These are phyloP conservation scores for Itoplectis maculator DNA, from an alignment of 2,888 invertebrate species.

Conservation along the genomic window DNA sequence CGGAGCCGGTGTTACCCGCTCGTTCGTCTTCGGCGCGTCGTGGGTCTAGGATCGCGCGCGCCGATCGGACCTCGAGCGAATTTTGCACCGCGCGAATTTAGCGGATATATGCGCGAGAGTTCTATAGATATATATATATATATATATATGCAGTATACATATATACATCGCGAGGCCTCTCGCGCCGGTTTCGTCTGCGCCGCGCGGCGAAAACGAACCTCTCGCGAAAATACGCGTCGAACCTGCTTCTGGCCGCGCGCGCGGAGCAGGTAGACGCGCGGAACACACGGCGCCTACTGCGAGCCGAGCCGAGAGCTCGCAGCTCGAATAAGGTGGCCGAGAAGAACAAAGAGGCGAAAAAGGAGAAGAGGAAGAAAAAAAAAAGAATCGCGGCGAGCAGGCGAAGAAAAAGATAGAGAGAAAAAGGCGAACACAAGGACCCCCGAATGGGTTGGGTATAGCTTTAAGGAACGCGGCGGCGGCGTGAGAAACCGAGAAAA, in stretches of 20 bases:
- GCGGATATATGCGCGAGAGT: conserved; percentile 27
- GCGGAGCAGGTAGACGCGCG: conserved; percentile 57
- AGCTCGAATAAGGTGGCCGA: conserved; percentile 34
- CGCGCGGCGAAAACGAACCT: conserved; percentile 45
- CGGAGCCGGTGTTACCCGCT: conserved; percentile 4
- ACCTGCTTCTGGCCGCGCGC: conserved; percentile 28
- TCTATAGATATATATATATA: too few relatives aligned
- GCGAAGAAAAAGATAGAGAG: conserved; percentile 53
- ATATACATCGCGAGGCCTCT: not conserved
- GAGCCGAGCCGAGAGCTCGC: conserved; percentile 42
- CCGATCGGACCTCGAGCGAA: conserved; percentile 55
- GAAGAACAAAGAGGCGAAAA: conserved; percentile 57
- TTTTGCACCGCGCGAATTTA: conserved; percentile 63
- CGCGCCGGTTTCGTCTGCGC: conserved; percentile 31
- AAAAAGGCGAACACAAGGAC: conserved; percentile 43
- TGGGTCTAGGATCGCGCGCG: conserved; percentile 68
- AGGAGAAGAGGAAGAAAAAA: conserved; percentile 42
- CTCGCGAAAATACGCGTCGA: conserved; percentile 43
- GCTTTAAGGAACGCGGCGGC: conserved; percentile 38
- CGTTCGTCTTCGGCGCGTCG: conserved; percentile 61
- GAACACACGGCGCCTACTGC: conserved; percentile 49
- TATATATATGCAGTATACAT: too few relatives aligned
- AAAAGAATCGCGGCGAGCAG: conserved; percentile 19
- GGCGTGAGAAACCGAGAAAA: conserved; percentile 68
- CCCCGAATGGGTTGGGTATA: conserved; percentile 5